phyloP scores from a whole-genome alignment of 2,888 invertebrate genomes.

The Deroplatys truncata region DNA sequence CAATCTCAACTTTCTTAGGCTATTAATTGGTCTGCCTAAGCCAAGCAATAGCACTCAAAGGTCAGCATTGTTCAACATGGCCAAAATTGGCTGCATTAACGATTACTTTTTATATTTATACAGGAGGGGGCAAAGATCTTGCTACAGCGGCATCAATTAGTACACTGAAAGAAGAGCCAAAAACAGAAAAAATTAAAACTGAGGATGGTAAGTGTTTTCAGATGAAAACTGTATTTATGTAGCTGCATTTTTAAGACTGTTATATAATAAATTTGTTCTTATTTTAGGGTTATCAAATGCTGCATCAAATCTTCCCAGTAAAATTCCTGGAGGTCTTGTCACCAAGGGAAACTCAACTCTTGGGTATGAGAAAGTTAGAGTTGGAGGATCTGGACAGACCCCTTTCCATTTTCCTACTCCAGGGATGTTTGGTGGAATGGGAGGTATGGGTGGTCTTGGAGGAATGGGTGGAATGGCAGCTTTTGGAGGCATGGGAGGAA shows the following conservation, averaged over 20 bases:
- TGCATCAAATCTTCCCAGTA: conserved; percentile 32
- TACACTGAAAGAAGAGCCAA: conserved; percentile 34
- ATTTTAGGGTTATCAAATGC: not conserved
- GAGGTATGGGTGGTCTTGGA: conserved; percentile 28
- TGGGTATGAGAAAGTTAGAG: conserved; percentile 55
- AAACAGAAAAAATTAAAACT: conserved; percentile 55
- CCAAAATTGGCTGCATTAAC: no score
- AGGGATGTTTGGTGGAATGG: conserved; percentile 26
- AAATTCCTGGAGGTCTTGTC: conserved; percentile 49
- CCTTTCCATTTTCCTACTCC: conserved; percentile 27
- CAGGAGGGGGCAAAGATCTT: conserved; percentile 82
- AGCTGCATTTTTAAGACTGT: not conserved
- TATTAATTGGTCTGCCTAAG: no score
- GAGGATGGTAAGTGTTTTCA: conserved; percentile 40
- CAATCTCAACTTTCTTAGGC: no score
- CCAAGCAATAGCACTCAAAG: no score
- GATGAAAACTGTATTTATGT: not conserved
- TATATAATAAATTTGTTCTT: not conserved
- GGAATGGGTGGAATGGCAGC: conserved; percentile 29
- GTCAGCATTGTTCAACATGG: no score
- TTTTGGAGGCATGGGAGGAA: conserved; percentile 37
- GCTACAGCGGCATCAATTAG: conserved; percentile 57
- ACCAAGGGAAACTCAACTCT: conserved; percentile 47
- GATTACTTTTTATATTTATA: conserved; percentile 15
- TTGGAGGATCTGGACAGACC: conserved; percentile 39